These are phyloP conservation scores for Henricia sp. DNA, from an alignment of 53 echinoderm and acorn worm genomes.

Conservation along the genomic window DNA sequence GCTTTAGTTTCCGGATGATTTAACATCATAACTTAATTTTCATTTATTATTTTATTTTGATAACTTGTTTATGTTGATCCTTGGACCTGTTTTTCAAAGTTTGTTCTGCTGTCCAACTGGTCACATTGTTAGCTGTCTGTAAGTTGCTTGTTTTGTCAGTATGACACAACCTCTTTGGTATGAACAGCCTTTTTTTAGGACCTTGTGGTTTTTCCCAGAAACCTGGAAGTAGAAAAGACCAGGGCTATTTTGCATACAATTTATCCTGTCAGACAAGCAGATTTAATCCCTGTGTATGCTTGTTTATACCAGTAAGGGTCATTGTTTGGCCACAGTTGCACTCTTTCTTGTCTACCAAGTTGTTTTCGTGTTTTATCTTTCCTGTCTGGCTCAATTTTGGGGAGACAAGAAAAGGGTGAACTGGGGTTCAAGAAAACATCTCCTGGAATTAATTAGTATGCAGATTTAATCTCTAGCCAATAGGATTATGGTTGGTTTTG, in stretches of 20 bases:
- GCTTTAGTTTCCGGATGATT: too few relatives aligned
- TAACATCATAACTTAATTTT: too few relatives aligned
- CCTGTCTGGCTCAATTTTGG: slow-evolving; percentile 7
- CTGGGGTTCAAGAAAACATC: slow-evolving; percentile 32
- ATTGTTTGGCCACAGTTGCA: background rate
- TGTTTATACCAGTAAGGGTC: slow-evolving; percentile 5
- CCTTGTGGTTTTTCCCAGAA: slow-evolving; percentile 59
- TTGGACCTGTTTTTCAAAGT: too few relatives aligned
- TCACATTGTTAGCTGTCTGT: too few relatives aligned
- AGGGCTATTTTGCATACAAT: slow-evolving; percentile 57
- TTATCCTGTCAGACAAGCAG: slow-evolving; percentile 49
- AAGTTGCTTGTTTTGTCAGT: slow-evolving; percentile 58
- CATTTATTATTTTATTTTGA: too few relatives aligned
- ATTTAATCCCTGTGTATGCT: slow-evolving; percentile 15
- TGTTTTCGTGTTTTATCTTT: slow-evolving; percentile 15
- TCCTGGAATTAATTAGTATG: slow-evolving; percentile 53
- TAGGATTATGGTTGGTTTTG: background rate
- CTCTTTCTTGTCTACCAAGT: slow-evolving; percentile 5
- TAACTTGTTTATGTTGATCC: too few relatives aligned
- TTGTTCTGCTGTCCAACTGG: too few relatives aligned
- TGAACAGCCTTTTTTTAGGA: slow-evolving; percentile 14
- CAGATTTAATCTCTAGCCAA: slow-evolving; percentile 36
- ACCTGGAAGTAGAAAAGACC: slow-evolving; percentile 18
- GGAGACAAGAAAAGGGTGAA: slow-evolving; percentile 1
- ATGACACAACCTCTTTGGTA: slow-evolving; percentile 49